These are phyloP conservation scores for Brienomyrus longianalis DNA, from an alignment of 2,113 vertebrate species.

Conservation along the genomic window DNA sequence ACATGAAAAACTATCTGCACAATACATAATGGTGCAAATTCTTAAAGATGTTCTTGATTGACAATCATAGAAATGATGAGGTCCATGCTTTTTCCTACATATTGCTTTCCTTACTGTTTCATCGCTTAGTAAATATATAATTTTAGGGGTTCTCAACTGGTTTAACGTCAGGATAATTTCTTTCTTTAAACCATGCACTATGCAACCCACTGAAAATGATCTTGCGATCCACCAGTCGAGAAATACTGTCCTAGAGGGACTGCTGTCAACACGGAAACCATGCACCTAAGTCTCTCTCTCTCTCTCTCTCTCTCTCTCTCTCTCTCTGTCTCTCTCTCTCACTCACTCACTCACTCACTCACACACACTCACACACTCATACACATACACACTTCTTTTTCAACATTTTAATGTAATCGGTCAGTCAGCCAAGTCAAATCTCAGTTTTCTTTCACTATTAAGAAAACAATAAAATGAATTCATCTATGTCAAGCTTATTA, in stretches of 20 bases:
- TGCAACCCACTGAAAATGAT: not conserved
- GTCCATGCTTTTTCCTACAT: not conserved
- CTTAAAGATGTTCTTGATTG: not conserved
- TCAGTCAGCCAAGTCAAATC: not conserved
- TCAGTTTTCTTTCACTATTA: not conserved
- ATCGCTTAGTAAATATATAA: not conserved
- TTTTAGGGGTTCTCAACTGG: not conserved
- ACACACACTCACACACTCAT: not conserved
- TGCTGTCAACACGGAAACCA: not conserved
- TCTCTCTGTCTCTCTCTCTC: not conserved
- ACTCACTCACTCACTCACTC: not conserved
- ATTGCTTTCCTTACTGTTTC: not conserved
- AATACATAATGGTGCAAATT: not conserved
- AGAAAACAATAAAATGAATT: not conserved
- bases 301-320: not conserved
- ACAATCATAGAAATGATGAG: not conserved
- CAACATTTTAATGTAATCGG: not conserved
- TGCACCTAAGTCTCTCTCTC: not conserved
- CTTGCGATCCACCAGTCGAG: not conserved
- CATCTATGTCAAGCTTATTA: not conserved
- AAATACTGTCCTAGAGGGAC: not conserved
- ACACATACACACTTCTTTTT: not conserved
- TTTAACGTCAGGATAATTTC: not conserved
- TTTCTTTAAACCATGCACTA: not conserved
- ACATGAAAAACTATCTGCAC: not conserved